phyloP scores from a whole-genome alignment of 2,888 invertebrate species.

The Willowsia nigromaculata region DNA sequence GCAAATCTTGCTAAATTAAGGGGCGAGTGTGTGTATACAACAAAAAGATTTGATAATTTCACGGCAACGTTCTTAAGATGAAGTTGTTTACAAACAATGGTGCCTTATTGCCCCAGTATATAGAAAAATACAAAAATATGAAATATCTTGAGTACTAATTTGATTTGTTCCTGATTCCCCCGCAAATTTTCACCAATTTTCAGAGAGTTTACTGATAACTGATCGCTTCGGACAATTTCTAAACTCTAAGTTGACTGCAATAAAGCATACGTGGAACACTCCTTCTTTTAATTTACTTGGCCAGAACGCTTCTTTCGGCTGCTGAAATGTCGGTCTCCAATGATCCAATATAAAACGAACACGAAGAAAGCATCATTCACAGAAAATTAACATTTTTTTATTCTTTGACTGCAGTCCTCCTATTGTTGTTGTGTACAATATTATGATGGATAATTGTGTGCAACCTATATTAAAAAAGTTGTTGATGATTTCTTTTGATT shows the following conservation, averaged over 20 bases:
- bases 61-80: too few relatives aligned
- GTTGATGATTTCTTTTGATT: conserved; percentile 18
- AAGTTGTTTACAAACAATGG: too few relatives aligned
- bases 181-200: too few relatives aligned
- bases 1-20: not conserved
- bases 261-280: not conserved
- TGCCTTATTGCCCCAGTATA: too few relatives aligned
- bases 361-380: conserved; percentile 21
- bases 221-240: too few relatives aligned
- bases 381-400: conserved; percentile 56
- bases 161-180: too few relatives aligned
- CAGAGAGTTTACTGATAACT: too few relatives aligned
- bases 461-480: not conserved
- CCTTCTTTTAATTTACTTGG: not conserved
- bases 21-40: too few relatives aligned
- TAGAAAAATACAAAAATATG: too few relatives aligned
- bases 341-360: not conserved
- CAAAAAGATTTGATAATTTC: too few relatives aligned
- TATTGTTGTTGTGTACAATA: not conserved
- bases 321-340: not conserved
- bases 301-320: not conserved
- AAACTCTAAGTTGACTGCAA: not conserved
- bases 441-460: not conserved
- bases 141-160: too few relatives aligned
- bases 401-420: conserved; percentile 23